A percentile compares a stretch with the other conserved stretches of the same genome.
Evolutionary conservation across 1,140 invertebrate species (phyloP).

Genomic region (Heliconius himera): DNA sequence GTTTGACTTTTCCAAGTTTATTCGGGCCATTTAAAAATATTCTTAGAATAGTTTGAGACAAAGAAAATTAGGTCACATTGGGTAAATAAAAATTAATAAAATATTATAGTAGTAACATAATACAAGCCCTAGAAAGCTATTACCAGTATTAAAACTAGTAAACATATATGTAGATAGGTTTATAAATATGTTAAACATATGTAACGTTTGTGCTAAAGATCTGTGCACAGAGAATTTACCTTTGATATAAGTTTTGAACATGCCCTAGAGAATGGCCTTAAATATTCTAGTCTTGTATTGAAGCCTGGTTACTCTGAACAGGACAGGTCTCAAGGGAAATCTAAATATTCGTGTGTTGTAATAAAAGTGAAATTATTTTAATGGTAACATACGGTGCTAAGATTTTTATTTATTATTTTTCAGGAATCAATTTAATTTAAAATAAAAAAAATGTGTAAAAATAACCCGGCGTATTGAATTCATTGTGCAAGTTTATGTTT

Average conservation of each 20-base stretch:
- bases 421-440: not conserved
- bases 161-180: not conserved
- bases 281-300: constrained; percentile 23
- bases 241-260: constrained; percentile 13
- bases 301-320: constrained; percentile 26
- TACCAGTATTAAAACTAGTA: not conserved
- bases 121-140: not conserved
- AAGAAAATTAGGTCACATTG: constrained; percentile 2
- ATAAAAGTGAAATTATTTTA: not conserved
- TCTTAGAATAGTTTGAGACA: constrained; percentile 7
- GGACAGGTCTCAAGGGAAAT: constrained; percentile 34
- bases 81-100: not conserved
- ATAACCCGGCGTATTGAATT: too few relatives aligned
- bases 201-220: not conserved
- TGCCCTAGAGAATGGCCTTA: constrained; percentile 10
- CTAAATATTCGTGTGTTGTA: constrained; percentile 21
- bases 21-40: constrained; percentile 12
- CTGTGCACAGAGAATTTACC: not conserved
- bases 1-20: constrained; percentile 33
- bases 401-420: not conserved
- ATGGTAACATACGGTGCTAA: not conserved
- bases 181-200: not conserved
- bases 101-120: not conserved
- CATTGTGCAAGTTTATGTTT: too few relatives aligned
- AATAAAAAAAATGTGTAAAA: too few relatives aligned